phyloP scores from a whole-genome alignment of 2,113 vertebrate species.

The Tupaia chinensis region DNA sequence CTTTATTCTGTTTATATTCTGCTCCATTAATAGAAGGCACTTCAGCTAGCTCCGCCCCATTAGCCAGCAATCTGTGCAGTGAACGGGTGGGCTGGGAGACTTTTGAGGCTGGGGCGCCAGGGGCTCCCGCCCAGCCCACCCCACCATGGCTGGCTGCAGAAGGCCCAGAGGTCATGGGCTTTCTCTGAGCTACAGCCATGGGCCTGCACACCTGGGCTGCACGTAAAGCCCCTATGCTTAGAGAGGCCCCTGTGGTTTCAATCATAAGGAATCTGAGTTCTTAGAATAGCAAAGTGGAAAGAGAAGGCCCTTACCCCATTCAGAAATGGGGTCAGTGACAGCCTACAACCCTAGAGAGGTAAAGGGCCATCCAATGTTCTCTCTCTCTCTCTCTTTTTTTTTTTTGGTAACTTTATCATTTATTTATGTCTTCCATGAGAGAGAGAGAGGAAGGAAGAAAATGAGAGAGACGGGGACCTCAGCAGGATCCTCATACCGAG shows the following conservation, averaged over 20 bases:
- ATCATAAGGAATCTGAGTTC: neutral
- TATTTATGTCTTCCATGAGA: too few relatives aligned
- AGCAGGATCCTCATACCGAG: too few relatives aligned
- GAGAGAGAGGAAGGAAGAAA: too few relatives aligned
- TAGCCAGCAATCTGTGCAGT: conserved; percentile 84
- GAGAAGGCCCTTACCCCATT: neutral
- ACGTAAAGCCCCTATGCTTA: accelerated
- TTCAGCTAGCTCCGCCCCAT: conserved; percentile 88
- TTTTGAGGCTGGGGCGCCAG: neutral
- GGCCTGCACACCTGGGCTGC: neutral
- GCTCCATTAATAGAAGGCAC: conserved; percentile 90
- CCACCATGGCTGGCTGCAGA: accelerated
- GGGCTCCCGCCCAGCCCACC: accelerated
- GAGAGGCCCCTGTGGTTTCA: accelerated
- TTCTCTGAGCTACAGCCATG: neutral
- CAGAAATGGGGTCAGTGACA: neutral
- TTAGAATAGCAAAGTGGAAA: neutral
- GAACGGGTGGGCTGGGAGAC: neutral
- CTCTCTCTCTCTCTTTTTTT: too few relatives aligned
- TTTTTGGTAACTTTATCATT: too few relatives aligned
- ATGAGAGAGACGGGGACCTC: too few relatives aligned
- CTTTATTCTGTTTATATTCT: conserved; percentile 92
- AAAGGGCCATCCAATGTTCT: neutral
- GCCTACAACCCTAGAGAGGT: neutral
- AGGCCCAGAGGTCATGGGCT: neutral